Conservation (phyloP, 92 coral and sea anemone genomes). For the Galaxea fascicularis region DNA sequence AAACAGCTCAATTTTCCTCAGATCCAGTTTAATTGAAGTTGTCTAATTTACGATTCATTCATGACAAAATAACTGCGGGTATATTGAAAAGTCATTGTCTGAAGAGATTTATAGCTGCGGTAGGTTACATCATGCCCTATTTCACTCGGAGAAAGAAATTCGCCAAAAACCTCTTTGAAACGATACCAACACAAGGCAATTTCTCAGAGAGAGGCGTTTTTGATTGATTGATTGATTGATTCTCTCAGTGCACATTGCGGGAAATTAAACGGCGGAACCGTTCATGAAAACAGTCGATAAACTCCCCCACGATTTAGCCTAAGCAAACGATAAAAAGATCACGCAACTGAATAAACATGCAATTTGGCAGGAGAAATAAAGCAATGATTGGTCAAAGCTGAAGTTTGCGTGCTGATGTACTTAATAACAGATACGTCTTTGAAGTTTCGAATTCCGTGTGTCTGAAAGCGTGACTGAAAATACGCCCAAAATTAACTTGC, state of each 20-base stretch:
- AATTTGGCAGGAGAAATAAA: not conserved
- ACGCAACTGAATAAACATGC: constrained; percentile 1
- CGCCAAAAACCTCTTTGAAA: not conserved
- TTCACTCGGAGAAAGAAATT: not conserved
- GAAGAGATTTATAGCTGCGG: not conserved
- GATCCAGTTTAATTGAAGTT: constrained; percentile 1
- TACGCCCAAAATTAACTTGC: no score
- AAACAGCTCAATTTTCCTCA: not conserved
- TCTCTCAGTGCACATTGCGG: not conserved
- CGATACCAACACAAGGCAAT: not conserved
- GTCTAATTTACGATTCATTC: not conserved
- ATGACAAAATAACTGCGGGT: not conserved
- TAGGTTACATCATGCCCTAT: not conserved
- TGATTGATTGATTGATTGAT: constrained; percentile 4
- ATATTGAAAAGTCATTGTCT: not conserved
- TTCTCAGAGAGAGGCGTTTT: no score
- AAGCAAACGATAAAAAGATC: constrained; percentile 16
- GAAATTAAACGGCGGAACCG: constrained; percentile 28
- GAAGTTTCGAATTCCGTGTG: not conserved
- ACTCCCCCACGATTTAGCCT: not conserved
- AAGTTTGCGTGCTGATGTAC: not conserved
- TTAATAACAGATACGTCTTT: not conserved
- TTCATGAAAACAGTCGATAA: constrained; percentile 10
- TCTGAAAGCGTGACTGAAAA: not conserved
- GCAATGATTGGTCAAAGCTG: not conserved